These are phyloP conservation scores for Misgurnus mizolepis DNA, from an alignment of 2,113 vertebrate genomes.

Conservation along the genomic window DNA sequence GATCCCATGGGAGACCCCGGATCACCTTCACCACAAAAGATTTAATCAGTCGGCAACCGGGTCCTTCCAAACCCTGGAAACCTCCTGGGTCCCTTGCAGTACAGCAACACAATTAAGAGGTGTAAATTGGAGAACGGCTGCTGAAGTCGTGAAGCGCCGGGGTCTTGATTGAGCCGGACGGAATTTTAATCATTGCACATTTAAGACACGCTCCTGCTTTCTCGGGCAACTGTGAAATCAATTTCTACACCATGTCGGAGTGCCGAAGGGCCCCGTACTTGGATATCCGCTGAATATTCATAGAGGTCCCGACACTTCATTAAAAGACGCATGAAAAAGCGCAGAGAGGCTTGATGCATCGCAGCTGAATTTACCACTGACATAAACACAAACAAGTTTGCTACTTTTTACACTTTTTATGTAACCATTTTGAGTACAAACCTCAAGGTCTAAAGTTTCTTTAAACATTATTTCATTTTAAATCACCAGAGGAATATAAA, in stretches of 20 bases:
- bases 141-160: slow-evolving; percentile 49
- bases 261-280: slow-evolving; percentile 30
- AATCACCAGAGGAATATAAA: not conserved
- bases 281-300: slow-evolving; percentile 59
- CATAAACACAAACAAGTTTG: not conserved
- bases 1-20: slow-evolving; percentile 81
- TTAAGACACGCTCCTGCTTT: slow-evolving; percentile 60
- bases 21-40: slow-evolving; percentile 89
- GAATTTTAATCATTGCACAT: slow-evolving; percentile 73
- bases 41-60: slow-evolving; percentile 82
- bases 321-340: slow-evolving; percentile 8
- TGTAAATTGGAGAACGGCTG: slow-evolving; percentile 72
- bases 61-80: slow-evolving; percentile 65
- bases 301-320: slow-evolving; percentile 34
- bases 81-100: slow-evolving; percentile 72
- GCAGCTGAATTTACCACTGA: not conserved
- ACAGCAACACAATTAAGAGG: slow-evolving; percentile 85
- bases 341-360: not conserved
- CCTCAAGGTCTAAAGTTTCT: not conserved
- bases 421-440: no score
- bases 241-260: slow-evolving; percentile 58
- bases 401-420: no score
- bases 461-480: not conserved
- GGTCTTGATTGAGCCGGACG: slow-evolving; percentile 63
- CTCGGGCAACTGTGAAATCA: slow-evolving; percentile 63